A percentile compares a stretch with the other conserved stretches of the same genome.
Evolutionary conservation across 1,140 invertebrate genomes (phyloP).

Genomic region (Maconellicoccus hirsutus): DNA sequence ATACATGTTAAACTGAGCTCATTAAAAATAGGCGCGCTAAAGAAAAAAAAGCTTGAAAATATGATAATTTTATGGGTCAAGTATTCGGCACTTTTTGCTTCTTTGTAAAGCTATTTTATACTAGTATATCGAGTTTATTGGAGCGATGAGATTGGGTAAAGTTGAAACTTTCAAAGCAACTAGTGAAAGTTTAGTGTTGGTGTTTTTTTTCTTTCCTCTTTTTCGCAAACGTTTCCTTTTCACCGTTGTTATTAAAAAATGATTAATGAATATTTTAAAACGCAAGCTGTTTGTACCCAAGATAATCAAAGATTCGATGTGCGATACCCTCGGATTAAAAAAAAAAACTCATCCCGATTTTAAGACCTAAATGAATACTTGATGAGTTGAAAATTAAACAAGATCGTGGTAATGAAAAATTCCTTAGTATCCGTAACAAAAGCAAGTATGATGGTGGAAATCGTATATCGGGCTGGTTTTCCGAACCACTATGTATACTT

Average conservation of each 20-base stretch:
- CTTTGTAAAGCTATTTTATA: neutral
- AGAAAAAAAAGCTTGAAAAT: neutral
- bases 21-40: neutral
- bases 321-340: too few relatives aligned
- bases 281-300: neutral
- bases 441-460: neutral
- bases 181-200: neutral
- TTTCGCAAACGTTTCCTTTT: neutral
- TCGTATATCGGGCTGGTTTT: neutral
- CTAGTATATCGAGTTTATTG: neutral
- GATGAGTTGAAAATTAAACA: neutral
- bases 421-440: neutral
- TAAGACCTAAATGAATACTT: neutral
- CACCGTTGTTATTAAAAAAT: neutral
- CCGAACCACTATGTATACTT: too few relatives aligned
- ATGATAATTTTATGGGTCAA: slow-evolving; percentile 9
- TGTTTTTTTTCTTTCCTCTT: neutral
- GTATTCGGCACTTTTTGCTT: neutral
- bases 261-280: neutral
- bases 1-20: too few relatives aligned
- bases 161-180: slow-evolving; percentile 2
- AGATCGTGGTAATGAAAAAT: neutral
- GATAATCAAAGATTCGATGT: neutral
- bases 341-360: too few relatives aligned
- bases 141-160: neutral